A percentile compares a stretch with the other conserved stretches of the same genome.
Evolutionary conservation across 2,797 vertebrate genomes (phyloP).

Genomic region (Gobionotothen gibberifrons): DNA sequence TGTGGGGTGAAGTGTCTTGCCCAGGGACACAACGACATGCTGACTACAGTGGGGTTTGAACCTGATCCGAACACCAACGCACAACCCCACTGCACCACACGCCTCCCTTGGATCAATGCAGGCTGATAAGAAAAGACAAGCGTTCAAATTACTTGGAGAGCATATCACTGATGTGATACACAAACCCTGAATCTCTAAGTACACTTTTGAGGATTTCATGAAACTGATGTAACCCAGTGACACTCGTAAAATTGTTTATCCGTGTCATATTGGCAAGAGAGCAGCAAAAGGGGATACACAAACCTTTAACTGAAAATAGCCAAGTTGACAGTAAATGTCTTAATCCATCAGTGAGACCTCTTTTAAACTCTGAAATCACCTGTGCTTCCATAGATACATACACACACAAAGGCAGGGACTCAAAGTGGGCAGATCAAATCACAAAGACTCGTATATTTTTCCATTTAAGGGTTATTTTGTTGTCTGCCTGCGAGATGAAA

Average conservation of each 20-base stretch:
- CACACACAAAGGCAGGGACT: neutral
- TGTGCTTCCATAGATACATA: constrained; percentile 3
- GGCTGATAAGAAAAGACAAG: constrained; percentile 33
- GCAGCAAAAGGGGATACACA: neutral
- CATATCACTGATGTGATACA: constrained; percentile 1
- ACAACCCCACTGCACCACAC: too few relatives aligned
- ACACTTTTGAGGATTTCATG: constrained; percentile 35
- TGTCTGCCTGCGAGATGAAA: constrained; percentile 50
- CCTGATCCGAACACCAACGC: too few relatives aligned
- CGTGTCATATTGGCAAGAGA: constrained; percentile 5
- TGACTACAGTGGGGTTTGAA: too few relatives aligned
- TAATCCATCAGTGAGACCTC: constrained; percentile 3
- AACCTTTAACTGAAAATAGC: constrained; percentile 3
- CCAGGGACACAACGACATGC: too few relatives aligned
- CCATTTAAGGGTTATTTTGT: constrained; percentile 27
- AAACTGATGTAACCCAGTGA: constrained; percentile 48
- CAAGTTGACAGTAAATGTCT: constrained; percentile 6
- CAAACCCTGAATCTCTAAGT: constrained; percentile 20
- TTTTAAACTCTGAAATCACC: constrained; percentile 12
- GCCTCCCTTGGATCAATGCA: constrained; percentile 18
- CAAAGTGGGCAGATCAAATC: constrained; percentile 42
- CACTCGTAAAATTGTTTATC: constrained; percentile 9
- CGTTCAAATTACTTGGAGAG: constrained; percentile 34
- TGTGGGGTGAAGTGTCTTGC: too few relatives aligned
- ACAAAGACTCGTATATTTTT: constrained; percentile 45